Evolutionary conservation across 2,888 invertebrate genomes (phyloP).

Genomic region (Lottia scabra): DNA sequence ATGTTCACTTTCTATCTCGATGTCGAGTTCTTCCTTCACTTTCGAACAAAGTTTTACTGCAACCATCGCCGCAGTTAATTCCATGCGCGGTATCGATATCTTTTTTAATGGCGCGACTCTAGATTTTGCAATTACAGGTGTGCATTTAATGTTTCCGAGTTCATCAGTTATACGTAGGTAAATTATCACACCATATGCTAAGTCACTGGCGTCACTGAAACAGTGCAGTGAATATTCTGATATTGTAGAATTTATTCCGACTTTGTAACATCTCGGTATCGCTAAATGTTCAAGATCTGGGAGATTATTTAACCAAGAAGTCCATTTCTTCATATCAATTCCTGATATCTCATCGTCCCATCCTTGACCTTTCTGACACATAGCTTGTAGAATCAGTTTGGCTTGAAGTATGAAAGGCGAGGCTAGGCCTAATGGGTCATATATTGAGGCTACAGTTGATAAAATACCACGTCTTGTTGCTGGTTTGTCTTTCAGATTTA

Average conservation of each 20-base stretch:
- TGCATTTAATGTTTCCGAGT: neutral
- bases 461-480: no score
- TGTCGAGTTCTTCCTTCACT: neutral
- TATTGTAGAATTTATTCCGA: neutral
- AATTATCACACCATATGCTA: neutral
- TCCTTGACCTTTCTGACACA: neutral
- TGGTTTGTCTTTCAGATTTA: slow-evolving; percentile 6
- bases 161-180: slow-evolving; percentile 2
- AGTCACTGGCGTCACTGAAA: slow-evolving; percentile 6
- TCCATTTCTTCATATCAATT: slow-evolving; percentile 5
- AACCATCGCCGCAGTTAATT: slow-evolving; percentile 10
- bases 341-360: slow-evolving; percentile 4
- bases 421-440: slow-evolving; percentile 13
- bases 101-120: slow-evolving; percentile 13
- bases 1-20: neutral
- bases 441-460: neutral
- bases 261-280: neutral
- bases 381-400: slow-evolving; percentile 4
- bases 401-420: slow-evolving; percentile 11
- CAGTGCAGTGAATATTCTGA: neutral
- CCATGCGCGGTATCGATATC: slow-evolving; percentile 12
- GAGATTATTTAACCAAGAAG: slow-evolving; percentile 4
- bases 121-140: slow-evolving; percentile 1
- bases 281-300: neutral
- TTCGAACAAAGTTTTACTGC: neutral